A percentile compares a stretch with the other conserved stretches of the same genome.
Evolutionary conservation across 2,113 vertebrate species (phyloP).

Genomic region (Grallaria varia): DNA sequence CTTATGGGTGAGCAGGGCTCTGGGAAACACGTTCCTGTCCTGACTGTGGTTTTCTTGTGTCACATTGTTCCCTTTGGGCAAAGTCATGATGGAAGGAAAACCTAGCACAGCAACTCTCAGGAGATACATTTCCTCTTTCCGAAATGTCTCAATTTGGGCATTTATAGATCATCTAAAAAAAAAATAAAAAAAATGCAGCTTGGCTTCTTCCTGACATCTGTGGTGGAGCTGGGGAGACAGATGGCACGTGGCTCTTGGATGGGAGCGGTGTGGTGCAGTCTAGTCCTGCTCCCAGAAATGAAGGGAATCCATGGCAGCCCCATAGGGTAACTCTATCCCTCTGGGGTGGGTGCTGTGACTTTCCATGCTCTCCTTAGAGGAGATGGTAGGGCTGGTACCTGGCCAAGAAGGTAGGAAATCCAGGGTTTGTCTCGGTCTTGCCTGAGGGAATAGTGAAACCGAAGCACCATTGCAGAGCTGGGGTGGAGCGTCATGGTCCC

Average conservation of each 20-base stretch:
- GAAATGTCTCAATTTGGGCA: conserved; percentile 5
- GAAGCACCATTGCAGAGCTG: accelerated
- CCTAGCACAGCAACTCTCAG: neutral
- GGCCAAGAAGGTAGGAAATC: neutral
- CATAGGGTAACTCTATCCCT: accelerated
- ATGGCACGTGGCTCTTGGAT: neutral
- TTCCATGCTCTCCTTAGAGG: neutral
- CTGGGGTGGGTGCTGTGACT: too few relatives aligned
- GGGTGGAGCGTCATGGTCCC: too few relatives aligned
- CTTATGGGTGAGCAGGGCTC: neutral
- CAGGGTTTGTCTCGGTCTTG: accelerated
- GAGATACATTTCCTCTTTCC: neutral
- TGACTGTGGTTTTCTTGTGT: neutral
- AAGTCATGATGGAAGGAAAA: neutral
- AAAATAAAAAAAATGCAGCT: neutral
- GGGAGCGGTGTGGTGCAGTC: neutral
- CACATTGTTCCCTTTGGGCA: neutral
- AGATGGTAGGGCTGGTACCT: neutral
- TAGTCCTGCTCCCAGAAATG: neutral
- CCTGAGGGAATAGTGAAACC: neutral
- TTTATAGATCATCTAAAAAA: conserved; percentile 15
- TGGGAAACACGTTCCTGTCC: neutral
- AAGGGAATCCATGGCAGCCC: neutral
- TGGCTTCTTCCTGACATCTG: neutral
- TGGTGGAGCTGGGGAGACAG: neutral